Evolutionary conservation across 2,888 invertebrate species (phyloP).

Genomic region (Microctonus aethiopoides): DNA sequence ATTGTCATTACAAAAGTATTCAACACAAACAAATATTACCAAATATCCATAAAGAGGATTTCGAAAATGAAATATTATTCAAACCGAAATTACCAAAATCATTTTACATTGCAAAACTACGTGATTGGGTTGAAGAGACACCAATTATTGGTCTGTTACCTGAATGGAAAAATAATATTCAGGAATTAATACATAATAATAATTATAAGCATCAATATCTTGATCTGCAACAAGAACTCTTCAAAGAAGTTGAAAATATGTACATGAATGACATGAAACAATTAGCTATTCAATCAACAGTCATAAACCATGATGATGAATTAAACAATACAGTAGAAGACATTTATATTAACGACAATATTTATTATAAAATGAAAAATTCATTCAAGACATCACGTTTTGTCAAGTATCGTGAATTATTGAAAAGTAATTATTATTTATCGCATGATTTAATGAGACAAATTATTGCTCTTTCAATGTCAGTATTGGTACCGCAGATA

Average conservation of each 20-base stretch:
- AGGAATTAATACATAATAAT: constrained; percentile 48
- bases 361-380: background rate
- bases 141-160: constrained; percentile 45
- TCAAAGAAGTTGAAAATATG: constrained; percentile 52
- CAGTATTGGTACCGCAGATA: constrained; percentile 61
- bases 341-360: background rate
- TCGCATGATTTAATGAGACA: constrained; percentile 50
- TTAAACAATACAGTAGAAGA: background rate
- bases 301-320: constrained; percentile 1
- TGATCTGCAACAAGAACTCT: constrained; percentile 43
- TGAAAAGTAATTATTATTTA: constrained; percentile 54
- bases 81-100: constrained; percentile 37
- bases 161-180: constrained; percentile 57
- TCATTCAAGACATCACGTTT: background rate
- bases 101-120: constrained; percentile 40
- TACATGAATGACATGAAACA: constrained; percentile 53
- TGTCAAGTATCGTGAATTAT: constrained; percentile 37
- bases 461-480: constrained; percentile 54
- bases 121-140: constrained; percentile 46
- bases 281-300: constrained; percentile 39
- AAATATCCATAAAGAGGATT: background rate
- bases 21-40: too few species aligned
- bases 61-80: constrained; percentile 4
- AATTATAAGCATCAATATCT: constrained; percentile 45
- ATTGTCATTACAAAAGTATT: too few species aligned